Base-by-base conservation (phyloP, 2,797 vertebrate species). In the Oceanodroma leucorhoa region DNA sequence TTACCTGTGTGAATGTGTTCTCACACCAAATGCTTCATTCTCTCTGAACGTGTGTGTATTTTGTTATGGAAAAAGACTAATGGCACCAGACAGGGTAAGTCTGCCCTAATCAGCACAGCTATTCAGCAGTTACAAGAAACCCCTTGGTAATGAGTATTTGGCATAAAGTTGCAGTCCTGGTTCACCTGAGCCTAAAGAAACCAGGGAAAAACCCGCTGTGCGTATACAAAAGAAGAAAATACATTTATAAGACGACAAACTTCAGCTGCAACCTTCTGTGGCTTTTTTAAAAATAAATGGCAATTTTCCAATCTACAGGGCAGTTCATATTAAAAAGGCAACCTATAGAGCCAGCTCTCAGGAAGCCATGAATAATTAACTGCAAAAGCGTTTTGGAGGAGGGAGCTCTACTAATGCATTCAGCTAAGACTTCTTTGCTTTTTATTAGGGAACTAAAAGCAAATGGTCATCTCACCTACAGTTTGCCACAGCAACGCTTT, bases 141-240 rank as follows among this genome's bases (percentile, higher is more conserved):
- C 26, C 64, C 78, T 70, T 2, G 1, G 75, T 94, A 96, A 96
- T 93, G 78, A 95, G 73, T 70, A 91, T 91, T 61, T 90, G 89
- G 94, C 93, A 92, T 73, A 89, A 94, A 91, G 80, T 87, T 87
- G 77, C 51, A 84, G 64, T 77, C 77, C 70, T 90, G 77, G 36
- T 88, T 94, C 77, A 96, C 95, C 93, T 95, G 94, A 96, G 70
- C 45, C 83, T 87, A 72, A 91, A 94, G 80, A 89, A 94, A 82
- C 16, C 73, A 83, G 40, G 32, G 51, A 45, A 83, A 90, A 91
- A 50, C 90, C 83, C 0, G 8, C 87, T 90, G 91, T 73, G 93
- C 4, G 0, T 30, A 88, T 12, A 93, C 64, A 93, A 96, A 94
- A 84, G 80, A 86, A 91, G 58, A 95, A 94, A 96, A 94, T 75